These are phyloP conservation scores for Clarias fuscus DNA, from an alignment of 2,797 vertebrate genomes.

Conservation along the genomic window DNA sequence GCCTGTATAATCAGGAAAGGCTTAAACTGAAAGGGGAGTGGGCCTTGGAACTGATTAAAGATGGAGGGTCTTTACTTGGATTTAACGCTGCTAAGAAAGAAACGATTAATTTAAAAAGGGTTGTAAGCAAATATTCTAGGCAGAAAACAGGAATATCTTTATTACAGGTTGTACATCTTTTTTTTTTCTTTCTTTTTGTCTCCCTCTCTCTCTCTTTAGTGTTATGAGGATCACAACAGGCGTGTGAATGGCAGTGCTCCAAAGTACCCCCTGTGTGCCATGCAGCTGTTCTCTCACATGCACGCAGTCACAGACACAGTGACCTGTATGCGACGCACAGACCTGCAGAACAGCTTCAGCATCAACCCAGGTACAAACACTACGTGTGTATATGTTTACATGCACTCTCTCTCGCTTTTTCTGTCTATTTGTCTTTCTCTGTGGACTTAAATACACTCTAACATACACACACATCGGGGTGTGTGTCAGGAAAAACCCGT, in stretches of 20 bases:
- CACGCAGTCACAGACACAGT: conserved; percentile 86
- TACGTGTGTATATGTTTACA: too few species aligned
- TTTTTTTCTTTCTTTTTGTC: neutral
- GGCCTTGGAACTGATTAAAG: neutral
- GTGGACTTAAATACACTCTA: too few species aligned
- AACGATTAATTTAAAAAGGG: neutral
- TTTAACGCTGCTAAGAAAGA: neutral
- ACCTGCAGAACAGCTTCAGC: conserved; percentile 83
- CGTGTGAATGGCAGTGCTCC: conserved; percentile 72
- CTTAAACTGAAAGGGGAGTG: neutral
- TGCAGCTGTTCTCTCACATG: conserved; percentile 97
- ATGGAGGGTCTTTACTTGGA: neutral
- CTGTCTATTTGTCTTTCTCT: too few species aligned
- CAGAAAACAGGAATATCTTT: neutral
- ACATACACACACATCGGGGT: too few species aligned
- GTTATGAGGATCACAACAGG: conserved; percentile 75
- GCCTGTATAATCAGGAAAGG: neutral
- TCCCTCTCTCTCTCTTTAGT: neutral
- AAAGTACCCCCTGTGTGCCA: conserved; percentile 86
- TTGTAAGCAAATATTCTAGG: neutral
- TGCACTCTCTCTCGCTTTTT: too few species aligned
- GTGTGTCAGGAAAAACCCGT: too few species aligned
- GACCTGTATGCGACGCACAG: conserved; percentile 92
- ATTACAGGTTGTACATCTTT: neutral
- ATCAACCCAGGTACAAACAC: conserved; percentile 80